Evolutionary conservation across 2,113 vertebrate species (phyloP).

Genomic region (cattle (Bos taurus)): ARS-UCD2.0 NC_037343.1:34938001-34938500

Average conservation of each 20-base stretch:
- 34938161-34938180: too few species aligned
- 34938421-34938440: too few species aligned
- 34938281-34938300: not conserved
- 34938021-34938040: slow-evolving; percentile 91
- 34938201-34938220: not conserved
- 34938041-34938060: slow-evolving; percentile 91
- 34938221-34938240: accelerated
- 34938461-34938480: not conserved
- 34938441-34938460: not conserved
- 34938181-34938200: not conserved
- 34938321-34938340: not conserved
- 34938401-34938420: too few species aligned
- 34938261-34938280: not conserved
- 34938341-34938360: not conserved
- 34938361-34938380: accelerated
- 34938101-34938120: slow-evolving; percentile 88
- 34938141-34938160: too few species aligned
- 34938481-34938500: not conserved
- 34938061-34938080: slow-evolving; percentile 87
- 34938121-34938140: slow-evolving; percentile 82
- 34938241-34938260: not conserved
- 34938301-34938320: not conserved
- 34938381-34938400: not conserved
- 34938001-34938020: slow-evolving; percentile 94
- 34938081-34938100: slow-evolving; percentile 91